Base-by-base conservation (phyloP, 2,113 vertebrate species). In the Rhinopomastus cyanomelas region DNA sequence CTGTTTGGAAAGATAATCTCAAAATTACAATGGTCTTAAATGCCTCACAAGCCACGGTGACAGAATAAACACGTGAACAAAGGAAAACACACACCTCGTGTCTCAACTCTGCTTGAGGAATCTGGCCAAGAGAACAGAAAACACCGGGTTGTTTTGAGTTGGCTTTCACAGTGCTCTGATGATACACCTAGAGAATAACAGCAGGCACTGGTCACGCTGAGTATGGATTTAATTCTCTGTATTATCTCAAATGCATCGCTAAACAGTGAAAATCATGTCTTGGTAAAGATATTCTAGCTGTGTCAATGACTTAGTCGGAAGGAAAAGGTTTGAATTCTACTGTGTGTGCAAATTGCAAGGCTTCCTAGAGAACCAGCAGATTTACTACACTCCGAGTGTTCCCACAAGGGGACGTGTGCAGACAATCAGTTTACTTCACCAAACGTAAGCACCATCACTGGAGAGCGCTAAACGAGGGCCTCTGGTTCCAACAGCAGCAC, bases 261-360 rank as follows among this genome's bases (percentile, higher is more conserved):
- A 82, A 80, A 87, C 37, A 91, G 44, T 56, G 48, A 74, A 87
- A 87, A 80, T 52, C 13, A 48, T 64, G 60, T 82, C 75, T 91
- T 79, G 78, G 69, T 77, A 85, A 89, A 92, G 67, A 64, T 37
- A 80, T 85, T 20, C 13, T 69, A 74, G 18, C 48, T 74, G 25
- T 66, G 67, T 91, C 75, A 89, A 93, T 72, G 85, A 85, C 48
- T 77, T 90, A 69, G 74, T 68, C 46, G 76, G 67, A 68, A 71
- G 64, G 72, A 79, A 95, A 90, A 65, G 23, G 16, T 64, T 90
- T 81, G 23, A 77, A 89, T 77, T 92, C 51, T 52, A 22, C 59
- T 75, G 10, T 77, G 8, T 49, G 42, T 62, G 74, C 53, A 88
- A 52, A 89, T 81, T n/a, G 57, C 34, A 16, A 87, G 16, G 42